Percentiles rank a stretch among this genome's conserved stretches.
Evolutionary conservation across 2,797 vertebrate genomes (phyloP).

Genomic region (Jordanella pulchra): DNA sequence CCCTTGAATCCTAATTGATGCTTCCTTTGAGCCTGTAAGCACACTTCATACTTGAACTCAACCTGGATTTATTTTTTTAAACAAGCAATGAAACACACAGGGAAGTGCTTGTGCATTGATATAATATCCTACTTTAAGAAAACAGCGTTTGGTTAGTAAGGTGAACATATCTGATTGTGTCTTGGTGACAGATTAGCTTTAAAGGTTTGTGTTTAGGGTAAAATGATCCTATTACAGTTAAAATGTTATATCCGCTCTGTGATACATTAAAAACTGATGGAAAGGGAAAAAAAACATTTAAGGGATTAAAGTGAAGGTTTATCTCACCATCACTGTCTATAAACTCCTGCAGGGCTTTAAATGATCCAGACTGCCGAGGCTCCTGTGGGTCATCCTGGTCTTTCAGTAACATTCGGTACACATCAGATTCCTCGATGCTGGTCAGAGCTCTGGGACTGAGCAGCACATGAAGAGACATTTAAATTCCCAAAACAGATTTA

Average conservation of each 20-base stretch:
- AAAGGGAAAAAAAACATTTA: not conserved
- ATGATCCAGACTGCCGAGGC: constrained; percentile 95
- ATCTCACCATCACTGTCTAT: constrained; percentile 88
- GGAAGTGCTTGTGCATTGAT: constrained; percentile 18
- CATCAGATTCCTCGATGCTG: constrained; percentile 87
- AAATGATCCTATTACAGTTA: not conserved
- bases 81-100: constrained; percentile 10
- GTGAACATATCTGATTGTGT: not conserved
- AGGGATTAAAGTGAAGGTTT: not conserved
- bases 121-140: not conserved
- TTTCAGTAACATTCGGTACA: constrained; percentile 91
- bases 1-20: constrained; percentile 15
- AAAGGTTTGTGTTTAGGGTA: not conserved
- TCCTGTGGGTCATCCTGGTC: constrained; percentile 81
- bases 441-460: constrained; percentile 81
- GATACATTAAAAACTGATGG: not conserved
- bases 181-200: not conserved
- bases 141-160: not conserved
- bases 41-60: not conserved
- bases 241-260: not conserved
- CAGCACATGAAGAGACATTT: constrained; percentile 8
- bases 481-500: constrained; percentile 44
- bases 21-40: not conserved
- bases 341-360: constrained; percentile 93
- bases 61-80: not conserved